A percentile compares a stretch with the other conserved stretches of the same genome.
Evolutionary conservation across 2,888 invertebrate genomes (phyloP).

Genomic region (Eledone cirrhosa): DNA sequence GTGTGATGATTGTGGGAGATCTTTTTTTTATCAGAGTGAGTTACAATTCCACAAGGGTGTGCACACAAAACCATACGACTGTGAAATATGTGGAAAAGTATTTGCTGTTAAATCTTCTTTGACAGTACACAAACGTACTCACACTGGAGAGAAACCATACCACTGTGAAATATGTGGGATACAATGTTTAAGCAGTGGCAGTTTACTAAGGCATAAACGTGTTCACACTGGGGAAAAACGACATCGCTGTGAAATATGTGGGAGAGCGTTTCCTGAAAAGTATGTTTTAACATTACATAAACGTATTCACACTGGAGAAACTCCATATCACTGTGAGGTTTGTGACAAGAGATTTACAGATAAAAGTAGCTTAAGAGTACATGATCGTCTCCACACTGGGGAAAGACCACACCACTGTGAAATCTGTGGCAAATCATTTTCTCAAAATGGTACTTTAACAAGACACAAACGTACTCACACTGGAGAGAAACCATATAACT

Average conservation of each 20-base stretch:
- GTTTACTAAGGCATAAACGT: background rate
- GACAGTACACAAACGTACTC: background rate
- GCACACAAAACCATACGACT: too few relatives aligned
- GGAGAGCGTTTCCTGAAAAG: background rate
- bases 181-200: background rate
- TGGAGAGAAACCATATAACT: background rate
- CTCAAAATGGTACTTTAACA: background rate
- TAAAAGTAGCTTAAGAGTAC: background rate
- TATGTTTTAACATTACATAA: background rate
- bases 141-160: background rate
- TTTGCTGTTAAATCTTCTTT: background rate
- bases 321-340: slow-evolving; percentile 1
- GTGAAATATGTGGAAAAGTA: too few relatives aligned
- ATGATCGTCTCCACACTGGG: background rate
- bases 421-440: background rate
- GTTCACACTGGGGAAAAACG: slow-evolving; percentile 9
- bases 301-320: background rate
- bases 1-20: too few relatives aligned
- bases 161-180: slow-evolving; percentile 18
- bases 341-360: background rate
- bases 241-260: background rate
- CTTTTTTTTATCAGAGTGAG: too few relatives aligned
- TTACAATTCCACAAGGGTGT: too few relatives aligned
- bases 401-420: background rate
- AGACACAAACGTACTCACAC: background rate